Evolutionary conservation across 2,113 vertebrate species (phyloP).

Genomic region (Agapornis roseicollis): DNA sequence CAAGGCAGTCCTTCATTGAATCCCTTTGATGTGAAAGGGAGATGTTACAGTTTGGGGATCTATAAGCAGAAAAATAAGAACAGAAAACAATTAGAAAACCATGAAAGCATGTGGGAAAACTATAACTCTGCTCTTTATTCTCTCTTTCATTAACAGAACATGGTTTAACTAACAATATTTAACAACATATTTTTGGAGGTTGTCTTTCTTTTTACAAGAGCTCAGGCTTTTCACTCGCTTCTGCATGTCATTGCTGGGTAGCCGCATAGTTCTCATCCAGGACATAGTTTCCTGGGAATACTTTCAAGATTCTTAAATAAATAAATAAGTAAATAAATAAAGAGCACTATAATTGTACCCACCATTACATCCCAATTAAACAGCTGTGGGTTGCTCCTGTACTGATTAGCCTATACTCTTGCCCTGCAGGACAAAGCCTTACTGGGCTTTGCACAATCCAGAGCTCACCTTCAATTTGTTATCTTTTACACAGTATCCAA

Average conservation of each 20-base stretch:
- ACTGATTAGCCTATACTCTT: constrained; percentile 2
- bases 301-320: constrained; percentile 10
- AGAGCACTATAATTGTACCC: background rate
- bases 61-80: constrained; percentile 9
- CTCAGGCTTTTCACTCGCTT: background rate
- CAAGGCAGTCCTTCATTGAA: constrained; percentile 10
- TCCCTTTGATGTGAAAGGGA: constrained; percentile 36
- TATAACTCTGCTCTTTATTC: background rate
- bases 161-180: background rate
- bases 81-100: background rate
- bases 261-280: background rate
- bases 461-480: constrained; percentile 35
- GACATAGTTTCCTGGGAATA: background rate
- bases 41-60: background rate
- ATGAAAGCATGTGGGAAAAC: background rate
- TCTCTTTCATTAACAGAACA: background rate
- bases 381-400: background rate
- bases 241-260: background rate
- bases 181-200: background rate
- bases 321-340: no score
- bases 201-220: background rate
- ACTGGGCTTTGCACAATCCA: background rate
- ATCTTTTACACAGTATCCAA: background rate
- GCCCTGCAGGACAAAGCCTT: background rate
- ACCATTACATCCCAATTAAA: constrained; percentile 19